phyloP scores from a whole-genome alignment of 1,140 invertebrate genomes.

The fruit fly (Drosophila melanogaster) region DNA sequence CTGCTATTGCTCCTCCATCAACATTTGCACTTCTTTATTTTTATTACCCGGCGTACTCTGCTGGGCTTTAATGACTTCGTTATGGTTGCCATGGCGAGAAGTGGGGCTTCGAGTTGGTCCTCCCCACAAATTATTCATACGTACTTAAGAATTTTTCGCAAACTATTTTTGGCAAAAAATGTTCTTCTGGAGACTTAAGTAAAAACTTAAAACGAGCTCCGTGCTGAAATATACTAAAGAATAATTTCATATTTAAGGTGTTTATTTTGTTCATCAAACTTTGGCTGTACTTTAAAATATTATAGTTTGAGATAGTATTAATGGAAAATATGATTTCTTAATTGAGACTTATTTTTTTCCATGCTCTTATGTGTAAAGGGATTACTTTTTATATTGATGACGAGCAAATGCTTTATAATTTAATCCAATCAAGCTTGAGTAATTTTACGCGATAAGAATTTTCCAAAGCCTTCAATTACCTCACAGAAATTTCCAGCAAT shows the following conservation, averaged over 20 bases:
- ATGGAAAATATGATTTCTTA: too few species aligned
- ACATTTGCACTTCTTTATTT: conserved; percentile 61
- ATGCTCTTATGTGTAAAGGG: too few species aligned
- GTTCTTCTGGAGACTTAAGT: background rate
- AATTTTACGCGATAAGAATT: background rate
- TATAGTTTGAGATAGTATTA: too few species aligned
- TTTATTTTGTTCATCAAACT: too few species aligned
- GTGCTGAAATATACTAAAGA: too few species aligned
- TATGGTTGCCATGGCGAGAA: conserved; percentile 21
- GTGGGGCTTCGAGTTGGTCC: background rate
- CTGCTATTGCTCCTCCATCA: conserved; percentile 48
- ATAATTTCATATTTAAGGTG: too few species aligned
- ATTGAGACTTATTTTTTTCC: too few species aligned
- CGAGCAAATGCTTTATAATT: background rate
- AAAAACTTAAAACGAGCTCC: too few species aligned
- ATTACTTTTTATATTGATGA: too few species aligned
- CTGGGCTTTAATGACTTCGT: conserved; percentile 53
- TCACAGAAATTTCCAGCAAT: background rate
- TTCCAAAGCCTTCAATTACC: background rate
- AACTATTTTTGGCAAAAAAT: conserved; percentile 4
- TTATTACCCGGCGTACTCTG: conserved; percentile 53
- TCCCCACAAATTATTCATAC: conserved; percentile 38
- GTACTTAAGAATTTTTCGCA: conserved; percentile 1
- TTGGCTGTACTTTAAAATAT: too few species aligned
- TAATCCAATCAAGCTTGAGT: background rate